Conservation (phyloP, 2,888 invertebrate genomes). For the Sinodicranocentrus sp. region DNA sequence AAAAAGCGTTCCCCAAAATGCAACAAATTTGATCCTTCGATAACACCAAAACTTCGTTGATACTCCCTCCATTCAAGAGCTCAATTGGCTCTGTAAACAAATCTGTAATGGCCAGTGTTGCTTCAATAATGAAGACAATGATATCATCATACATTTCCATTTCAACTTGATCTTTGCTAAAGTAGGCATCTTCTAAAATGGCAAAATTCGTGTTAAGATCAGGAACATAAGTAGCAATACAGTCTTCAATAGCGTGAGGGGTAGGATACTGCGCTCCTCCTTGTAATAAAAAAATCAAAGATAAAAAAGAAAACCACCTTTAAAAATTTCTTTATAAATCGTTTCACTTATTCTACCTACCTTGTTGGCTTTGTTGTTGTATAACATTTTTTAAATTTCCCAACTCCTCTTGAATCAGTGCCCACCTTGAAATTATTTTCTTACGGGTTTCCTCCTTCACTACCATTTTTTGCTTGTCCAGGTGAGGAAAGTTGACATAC, state of each 20-base stretch:
- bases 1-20: conserved; percentile 14
- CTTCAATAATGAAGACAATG: conserved; percentile 21
- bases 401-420: too few relatives aligned
- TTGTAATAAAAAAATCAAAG: neutral
- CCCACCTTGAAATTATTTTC: too few relatives aligned
- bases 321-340: too few relatives aligned
- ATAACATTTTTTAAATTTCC: too few relatives aligned
- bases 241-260: neutral
- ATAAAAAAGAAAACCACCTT: too few relatives aligned
- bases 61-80: neutral
- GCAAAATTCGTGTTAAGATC: neutral
- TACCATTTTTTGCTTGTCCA: too few relatives aligned
- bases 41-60: neutral
- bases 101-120: neutral
- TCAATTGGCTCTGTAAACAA: neutral
- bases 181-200: neutral
- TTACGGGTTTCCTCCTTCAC: too few relatives aligned
- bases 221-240: neutral
- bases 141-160: neutral
- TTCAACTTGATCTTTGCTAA: neutral
- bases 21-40: conserved; percentile 15
- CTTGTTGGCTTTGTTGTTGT: too few relatives aligned
- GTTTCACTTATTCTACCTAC: too few relatives aligned
- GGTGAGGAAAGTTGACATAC: too few relatives aligned
- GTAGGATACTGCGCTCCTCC: too few relatives aligned